These are phyloP conservation scores for Thamnophis elegans DNA, from an alignment of 2,797 vertebrate species.

Conservation along the genomic window DNA sequence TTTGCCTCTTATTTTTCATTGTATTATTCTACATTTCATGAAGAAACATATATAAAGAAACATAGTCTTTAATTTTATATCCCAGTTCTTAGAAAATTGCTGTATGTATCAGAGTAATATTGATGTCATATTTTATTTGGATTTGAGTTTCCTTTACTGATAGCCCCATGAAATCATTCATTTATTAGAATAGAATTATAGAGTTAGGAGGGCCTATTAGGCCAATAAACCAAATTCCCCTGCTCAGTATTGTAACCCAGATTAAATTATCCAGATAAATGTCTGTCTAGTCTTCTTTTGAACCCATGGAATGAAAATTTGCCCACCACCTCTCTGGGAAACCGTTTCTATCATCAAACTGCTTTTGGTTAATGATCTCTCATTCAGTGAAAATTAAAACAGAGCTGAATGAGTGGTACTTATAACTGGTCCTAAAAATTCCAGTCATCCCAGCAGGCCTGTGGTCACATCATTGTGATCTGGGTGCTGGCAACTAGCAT, in stretches of 20 bases:
- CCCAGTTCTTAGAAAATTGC: background rate
- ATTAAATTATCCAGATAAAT: background rate
- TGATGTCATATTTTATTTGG: background rate
- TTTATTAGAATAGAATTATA: background rate
- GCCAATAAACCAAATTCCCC: background rate
- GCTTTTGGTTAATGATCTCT: background rate
- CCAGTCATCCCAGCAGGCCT: background rate
- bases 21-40: background rate
- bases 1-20: constrained; percentile 15
- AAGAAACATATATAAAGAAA: background rate
- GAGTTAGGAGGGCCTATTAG: background rate
- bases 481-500: background rate
- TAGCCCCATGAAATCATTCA: background rate
- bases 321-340: background rate
- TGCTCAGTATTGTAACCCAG: background rate
- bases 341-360: background rate
- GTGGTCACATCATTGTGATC: background rate
- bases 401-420: background rate
- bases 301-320: background rate
- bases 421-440: background rate
- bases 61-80: background rate
- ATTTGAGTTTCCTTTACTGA: background rate
- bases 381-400: background rate
- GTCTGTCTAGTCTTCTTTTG: background rate
- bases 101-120: background rate